Percentiles rank a stretch among this genome's conserved stretches.
Conservation (phyloP, 2,113 vertebrate genomes). For the Arenaria interpres region DNA sequence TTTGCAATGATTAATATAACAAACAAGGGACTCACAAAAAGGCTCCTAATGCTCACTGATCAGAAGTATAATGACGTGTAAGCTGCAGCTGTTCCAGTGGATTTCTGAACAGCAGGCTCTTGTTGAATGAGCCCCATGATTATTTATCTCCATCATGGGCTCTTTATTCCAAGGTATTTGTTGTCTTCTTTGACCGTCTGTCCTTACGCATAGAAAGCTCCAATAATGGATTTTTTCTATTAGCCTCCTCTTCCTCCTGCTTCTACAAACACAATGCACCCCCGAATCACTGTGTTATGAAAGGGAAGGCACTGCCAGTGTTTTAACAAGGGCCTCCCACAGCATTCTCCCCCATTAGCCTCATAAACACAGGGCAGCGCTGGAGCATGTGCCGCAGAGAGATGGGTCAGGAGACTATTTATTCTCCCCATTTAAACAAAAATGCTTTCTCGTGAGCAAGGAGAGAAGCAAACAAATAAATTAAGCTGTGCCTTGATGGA, state of each 20-base stretch:
- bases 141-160: constrained; percentile 60
- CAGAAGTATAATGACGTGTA: constrained; percentile 56
- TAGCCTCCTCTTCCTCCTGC: constrained; percentile 40
- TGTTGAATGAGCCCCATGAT: constrained; percentile 52
- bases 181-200: constrained; percentile 45
- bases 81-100: constrained; percentile 60
- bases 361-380: constrained; percentile 43
- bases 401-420: constrained; percentile 61
- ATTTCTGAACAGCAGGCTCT: constrained; percentile 58
- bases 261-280: constrained; percentile 11
- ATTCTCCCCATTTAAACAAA: constrained; percentile 62
- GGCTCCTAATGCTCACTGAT: constrained; percentile 45
- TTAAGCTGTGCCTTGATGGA: constrained; percentile 59
- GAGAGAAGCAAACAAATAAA: constrained; percentile 66
- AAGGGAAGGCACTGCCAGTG: not conserved
- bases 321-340: constrained; percentile 51
- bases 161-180: constrained; percentile 57
- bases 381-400: constrained; percentile 22
- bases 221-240: constrained; percentile 53
- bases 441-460: constrained; percentile 54
- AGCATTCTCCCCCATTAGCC: constrained; percentile 53
- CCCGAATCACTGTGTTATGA: not conserved
- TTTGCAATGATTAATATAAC: constrained; percentile 47
- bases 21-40: constrained; percentile 58
- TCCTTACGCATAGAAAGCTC: constrained; percentile 22